Evolutionary conservation across 2,888 invertebrate species (phyloP), one percentile per base, ranked within the genome.

Genomic region (Dicyrtomina minuta): DNA sequence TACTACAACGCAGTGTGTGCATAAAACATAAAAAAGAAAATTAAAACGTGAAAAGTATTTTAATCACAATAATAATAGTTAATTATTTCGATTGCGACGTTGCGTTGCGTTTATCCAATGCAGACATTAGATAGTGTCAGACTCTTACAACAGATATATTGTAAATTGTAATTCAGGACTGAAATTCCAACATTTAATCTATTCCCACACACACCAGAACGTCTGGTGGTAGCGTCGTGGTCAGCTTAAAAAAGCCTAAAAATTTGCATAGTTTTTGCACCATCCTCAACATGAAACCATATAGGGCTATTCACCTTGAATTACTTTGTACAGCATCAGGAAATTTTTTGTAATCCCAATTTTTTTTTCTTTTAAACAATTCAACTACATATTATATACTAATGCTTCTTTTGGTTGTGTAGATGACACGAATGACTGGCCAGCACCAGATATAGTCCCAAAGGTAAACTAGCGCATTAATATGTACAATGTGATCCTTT

Each of bases 301-400:
- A 46, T 64, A 71, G 26, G 68, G 70, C 20, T 49, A 59, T 53
- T 72, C 62, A 70, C 66, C 70, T 74, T 71, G 71, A 73, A 71
- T 70, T 64, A 65, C 56, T 70, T 68, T 72, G 66, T 43, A 55
- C 56, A 43, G 55, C 20, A 12, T 22, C n/a, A 56, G 56, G 56
- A 66, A 67, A 44, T 43, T 58, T n/a, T n/a, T n/a, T 67, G 26
- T 10, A 59, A 59, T n/a, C 41, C 13, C 20, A 22, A 13, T 43
- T 59, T 41, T 59, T 59, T 39, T 59, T 4, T 41, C 33, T 20
- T 33, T 59, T 24, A 22, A 20, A 55, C 55, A 22, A 6, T 17
- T 22, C 24, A 26, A 4, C n/a, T 26, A 13, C 15, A n/a, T 13
- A 43, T 51, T 51, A 62, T 17, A 44, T 24, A 27, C 39, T 22